Evolutionary conservation across 2,888 invertebrate genomes (phyloP), one percentile per base, ranked within the genome.

Genomic region (Stenurella melanura): DNA sequence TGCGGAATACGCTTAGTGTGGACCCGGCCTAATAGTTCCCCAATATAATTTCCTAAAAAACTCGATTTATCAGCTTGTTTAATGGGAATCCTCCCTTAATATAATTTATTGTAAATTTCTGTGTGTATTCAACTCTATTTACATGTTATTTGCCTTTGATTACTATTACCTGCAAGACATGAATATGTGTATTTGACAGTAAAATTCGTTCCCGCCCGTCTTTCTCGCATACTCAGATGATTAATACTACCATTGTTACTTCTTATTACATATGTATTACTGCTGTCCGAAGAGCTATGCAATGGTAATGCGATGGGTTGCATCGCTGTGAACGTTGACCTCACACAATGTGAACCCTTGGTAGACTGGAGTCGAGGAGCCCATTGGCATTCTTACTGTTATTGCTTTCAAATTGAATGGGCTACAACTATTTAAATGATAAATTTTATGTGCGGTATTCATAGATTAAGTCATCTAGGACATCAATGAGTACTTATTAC

Each of bases 191-290:
- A 12, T 42, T 42, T 4, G 42, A 15, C 12, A 42, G 15, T 50
- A 50, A 50, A 50, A 50, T 50, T 15, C 42, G 19, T 64, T 64
- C 42, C 64, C 64, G 18, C 15, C 42, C 56, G 26, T 56, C 54
- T 54, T 54, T 26, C 54, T 68, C 30, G 57, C 34, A 34, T 18
- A 69, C 26, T 26, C 30, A 30, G n/a, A 69, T 69, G 67, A 68
- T 69, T 57, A 69, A 69, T 69, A 58, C 69, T 18, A 30, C 72
- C 56, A 63, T 72, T 72, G 72, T 72, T 73, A 64, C 66, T 21
- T 42, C 73, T 66, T 60, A 64, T 73, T 73, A 73, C 73, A 63
- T 64, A 73, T 73, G 73, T 73, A 73, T 64, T 73, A 34, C 73
- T 50, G 58, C 60, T 58, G 73, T 34, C 73, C 54, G 57, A 15